phyloP scores from a whole-genome alignment of 1,140 invertebrate genomes.

The Trypoxylus dichotomus region DNA sequence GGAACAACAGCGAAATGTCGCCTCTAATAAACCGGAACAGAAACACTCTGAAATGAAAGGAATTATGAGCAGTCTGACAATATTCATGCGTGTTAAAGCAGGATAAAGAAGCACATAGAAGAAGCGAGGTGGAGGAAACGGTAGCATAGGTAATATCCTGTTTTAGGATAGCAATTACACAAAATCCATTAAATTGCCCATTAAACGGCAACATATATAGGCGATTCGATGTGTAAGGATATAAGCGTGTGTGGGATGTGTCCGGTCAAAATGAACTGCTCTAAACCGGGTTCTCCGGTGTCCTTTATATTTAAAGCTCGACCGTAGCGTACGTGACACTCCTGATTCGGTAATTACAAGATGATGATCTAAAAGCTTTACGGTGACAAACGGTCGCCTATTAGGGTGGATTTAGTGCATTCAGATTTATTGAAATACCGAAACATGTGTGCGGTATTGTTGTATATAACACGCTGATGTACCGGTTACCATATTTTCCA shows the following conservation, averaged over 20 bases:
- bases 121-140: background rate
- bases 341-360: constrained; percentile 18
- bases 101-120: background rate
- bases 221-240: background rate
- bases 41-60: background rate
- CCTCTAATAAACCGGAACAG: background rate
- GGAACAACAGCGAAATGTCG: background rate
- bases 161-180: constrained; percentile 15
- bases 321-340: background rate
- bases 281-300: background rate
- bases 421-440: background rate
- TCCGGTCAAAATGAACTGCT: background rate
- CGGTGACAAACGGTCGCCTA: constrained; percentile 6
- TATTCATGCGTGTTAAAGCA: background rate
- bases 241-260: background rate
- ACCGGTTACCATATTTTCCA: background rate
- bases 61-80: background rate
- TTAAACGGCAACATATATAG: background rate
- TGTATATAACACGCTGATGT: background rate
- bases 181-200: constrained; percentile 21
- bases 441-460: background rate
- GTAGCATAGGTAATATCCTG: background rate
- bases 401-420: background rate
- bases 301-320: constrained; percentile 15
- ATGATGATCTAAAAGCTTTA: constrained; percentile 19